A percentile compares a stretch with the other conserved stretches of the same genome.
Conservation (phyloP, 1,140 invertebrate genomes). For the Neoseiulus cucumeris region DNA sequence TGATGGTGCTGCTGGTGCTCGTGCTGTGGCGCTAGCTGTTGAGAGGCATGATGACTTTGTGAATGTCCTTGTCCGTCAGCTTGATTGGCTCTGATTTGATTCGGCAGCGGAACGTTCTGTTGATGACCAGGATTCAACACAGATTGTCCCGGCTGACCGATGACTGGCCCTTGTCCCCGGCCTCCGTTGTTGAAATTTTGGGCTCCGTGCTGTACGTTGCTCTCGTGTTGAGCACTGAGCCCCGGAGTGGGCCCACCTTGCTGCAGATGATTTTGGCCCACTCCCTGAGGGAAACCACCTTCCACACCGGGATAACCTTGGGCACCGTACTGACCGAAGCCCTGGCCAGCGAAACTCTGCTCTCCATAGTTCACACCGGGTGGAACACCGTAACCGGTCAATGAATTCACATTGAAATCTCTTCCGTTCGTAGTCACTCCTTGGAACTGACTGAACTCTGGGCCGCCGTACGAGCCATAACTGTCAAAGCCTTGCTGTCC, state of each 20-base stretch:
- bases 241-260: not conserved
- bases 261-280: not conserved
- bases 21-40: not conserved
- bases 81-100: not conserved
- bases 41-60: not conserved
- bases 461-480: not conserved
- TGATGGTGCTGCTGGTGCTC: not conserved
- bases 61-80: not conserved
- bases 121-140: not conserved
- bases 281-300: not conserved
- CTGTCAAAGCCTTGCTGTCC: not conserved
- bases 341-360: not conserved
- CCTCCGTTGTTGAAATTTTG: not conserved
- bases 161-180: not conserved
- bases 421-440: not conserved
- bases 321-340: not conserved
- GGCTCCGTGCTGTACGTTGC: not conserved
- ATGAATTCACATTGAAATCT: not conserved
- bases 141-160: not conserved
- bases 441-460: not conserved
- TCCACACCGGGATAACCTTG: not conserved
- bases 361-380: not conserved
- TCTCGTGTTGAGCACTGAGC: not conserved
- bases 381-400: not conserved
- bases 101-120: not conserved